Percentiles rank a stretch among this genome's conserved stretches.
phyloP scores from a whole-genome alignment of 1,140 invertebrate species.

The Drosophila insularis region DNA sequence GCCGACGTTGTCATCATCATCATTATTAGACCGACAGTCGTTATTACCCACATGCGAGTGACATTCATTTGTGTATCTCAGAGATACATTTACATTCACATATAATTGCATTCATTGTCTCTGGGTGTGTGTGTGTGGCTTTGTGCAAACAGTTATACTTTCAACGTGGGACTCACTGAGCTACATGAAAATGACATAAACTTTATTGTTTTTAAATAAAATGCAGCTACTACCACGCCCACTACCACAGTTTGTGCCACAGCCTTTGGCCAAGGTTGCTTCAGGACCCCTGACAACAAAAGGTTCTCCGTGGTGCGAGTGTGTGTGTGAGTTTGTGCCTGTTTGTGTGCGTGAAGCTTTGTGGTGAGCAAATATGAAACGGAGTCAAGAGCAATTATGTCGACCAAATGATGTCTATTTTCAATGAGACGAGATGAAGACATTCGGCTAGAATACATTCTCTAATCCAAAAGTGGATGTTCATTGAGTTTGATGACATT shows the following conservation, averaged over 20 bases:
- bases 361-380: constrained; percentile 37
- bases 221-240: neutral
- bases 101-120: constrained; percentile 42
- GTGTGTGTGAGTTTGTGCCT: neutral
- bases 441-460: neutral
- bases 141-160: constrained; percentile 25
- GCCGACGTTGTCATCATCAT: constrained; percentile 28
- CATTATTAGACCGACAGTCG: constrained; percentile 30
- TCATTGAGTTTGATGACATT: neutral
- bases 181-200: constrained; percentile 49
- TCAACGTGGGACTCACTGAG: constrained; percentile 10
- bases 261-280: constrained; percentile 3
- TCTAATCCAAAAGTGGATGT: constrained; percentile 7
- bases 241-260: neutral
- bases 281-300: constrained; percentile 3
- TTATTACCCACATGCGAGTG: constrained; percentile 47
- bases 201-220: constrained; percentile 56
- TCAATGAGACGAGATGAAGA: constrained; percentile 12
- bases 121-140: constrained; percentile 7
- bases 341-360: neutral
- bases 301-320: neutral
- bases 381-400: constrained; percentile 50
- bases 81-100: constrained; percentile 32
- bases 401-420: constrained; percentile 31
- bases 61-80: constrained; percentile 53